Percentiles rank a stretch among this genome's conserved stretches.
These are phyloP conservation scores for Centropus unirufus DNA, from an alignment of 2,113 vertebrate genomes.

Conservation along the genomic window DNA sequence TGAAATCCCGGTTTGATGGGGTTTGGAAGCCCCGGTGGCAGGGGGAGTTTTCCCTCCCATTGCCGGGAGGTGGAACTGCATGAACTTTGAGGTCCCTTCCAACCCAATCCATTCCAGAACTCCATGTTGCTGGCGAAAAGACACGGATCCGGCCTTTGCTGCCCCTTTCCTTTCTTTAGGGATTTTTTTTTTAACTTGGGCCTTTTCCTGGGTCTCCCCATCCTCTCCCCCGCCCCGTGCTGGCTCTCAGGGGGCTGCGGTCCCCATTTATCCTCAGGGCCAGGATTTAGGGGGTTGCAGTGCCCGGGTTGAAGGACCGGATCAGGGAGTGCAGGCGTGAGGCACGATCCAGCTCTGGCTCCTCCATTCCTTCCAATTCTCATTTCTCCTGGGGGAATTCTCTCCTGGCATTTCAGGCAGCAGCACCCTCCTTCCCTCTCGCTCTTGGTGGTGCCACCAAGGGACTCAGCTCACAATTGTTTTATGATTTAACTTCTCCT, in stretches of 20 bases:
- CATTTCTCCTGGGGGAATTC: background rate
- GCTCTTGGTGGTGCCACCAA: too few relatives aligned
- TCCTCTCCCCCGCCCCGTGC: accelerated
- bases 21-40: too few relatives aligned
- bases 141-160: background rate
- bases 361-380: background rate
- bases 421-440: background rate
- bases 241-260: background rate
- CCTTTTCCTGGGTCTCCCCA: background rate
- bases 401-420: background rate
- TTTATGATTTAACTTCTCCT: too few relatives aligned
- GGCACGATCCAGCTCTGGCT: background rate
- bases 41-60: too few relatives aligned
- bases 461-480: background rate
- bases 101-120: too few relatives aligned
- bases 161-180: background rate
- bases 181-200: background rate
- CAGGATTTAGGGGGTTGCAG: background rate
- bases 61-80: too few relatives aligned
- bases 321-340: accelerated
- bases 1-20: too few relatives aligned
- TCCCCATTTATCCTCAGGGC: accelerated
- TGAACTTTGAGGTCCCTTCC: too few relatives aligned
- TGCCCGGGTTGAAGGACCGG: too few relatives aligned
- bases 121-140: background rate